Percentiles rank a stretch among this genome's conserved stretches.
Evolutionary conservation across 2,888 invertebrate genomes (phyloP).

Genomic region (Sminthurides aquaticus): DNA sequence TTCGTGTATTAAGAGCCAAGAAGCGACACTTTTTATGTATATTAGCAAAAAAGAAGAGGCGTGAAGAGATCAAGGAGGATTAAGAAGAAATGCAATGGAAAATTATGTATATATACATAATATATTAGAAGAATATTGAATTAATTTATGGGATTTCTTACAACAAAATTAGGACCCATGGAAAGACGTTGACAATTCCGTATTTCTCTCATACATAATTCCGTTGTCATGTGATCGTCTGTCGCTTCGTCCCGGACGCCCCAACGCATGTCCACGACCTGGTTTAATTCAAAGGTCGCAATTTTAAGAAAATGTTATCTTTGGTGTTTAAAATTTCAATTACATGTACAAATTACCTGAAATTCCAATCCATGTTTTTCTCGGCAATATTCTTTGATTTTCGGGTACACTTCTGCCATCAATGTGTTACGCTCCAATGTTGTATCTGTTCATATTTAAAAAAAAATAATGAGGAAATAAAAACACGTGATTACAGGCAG

Average conservation of each 20-base stretch:
- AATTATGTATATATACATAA: no score
- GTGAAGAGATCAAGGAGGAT: no score
- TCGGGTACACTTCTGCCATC: conserved; percentile 97
- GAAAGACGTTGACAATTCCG: conserved; percentile 93
- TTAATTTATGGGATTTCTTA: no score
- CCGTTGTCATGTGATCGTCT: conserved; percentile 98
- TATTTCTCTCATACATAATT: conserved; percentile 95
- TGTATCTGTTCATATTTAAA: conserved; percentile 63
- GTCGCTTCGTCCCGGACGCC: conserved; percentile 96
- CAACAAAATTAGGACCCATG: conserved; percentile 97
- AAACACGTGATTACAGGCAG: no score
- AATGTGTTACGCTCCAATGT: conserved; percentile 93
- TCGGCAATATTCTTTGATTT: conserved; percentile 90
- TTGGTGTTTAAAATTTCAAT: neutral
- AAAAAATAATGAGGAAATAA: neutral
- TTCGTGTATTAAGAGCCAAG: no score
- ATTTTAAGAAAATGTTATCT: neutral
- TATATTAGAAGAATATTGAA: no score
- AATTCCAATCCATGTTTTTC: conserved; percentile 97
- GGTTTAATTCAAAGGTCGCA: conserved; percentile 23
- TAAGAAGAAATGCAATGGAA: no score
- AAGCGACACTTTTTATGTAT: no score
- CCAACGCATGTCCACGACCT: conserved; percentile 99
- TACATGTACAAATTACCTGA: no score
- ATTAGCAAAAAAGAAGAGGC: no score